phyloP scores from a whole-genome alignment of 2,113 vertebrate species.

The Hydropotes inermis region DNA sequence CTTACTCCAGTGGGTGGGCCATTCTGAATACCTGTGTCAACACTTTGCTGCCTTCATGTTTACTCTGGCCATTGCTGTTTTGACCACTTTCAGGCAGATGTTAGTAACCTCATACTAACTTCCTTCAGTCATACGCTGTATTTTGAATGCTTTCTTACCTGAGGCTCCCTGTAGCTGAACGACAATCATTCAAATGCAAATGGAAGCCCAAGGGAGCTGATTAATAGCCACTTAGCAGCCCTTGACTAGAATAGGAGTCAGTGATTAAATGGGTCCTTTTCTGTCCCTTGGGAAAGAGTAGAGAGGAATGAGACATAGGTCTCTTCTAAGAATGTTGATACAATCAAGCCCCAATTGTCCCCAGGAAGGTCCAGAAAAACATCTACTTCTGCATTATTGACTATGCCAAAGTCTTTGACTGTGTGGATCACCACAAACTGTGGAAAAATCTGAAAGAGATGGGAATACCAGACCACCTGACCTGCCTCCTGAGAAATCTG shows the following conservation, averaged over 20 bases:
- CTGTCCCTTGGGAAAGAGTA: background rate
- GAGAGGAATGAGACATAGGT: background rate
- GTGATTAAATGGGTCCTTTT: background rate
- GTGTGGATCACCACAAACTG: background rate
- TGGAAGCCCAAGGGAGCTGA: rapidly evolving
- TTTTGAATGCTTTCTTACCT: background rate
- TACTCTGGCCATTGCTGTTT: rapidly evolving
- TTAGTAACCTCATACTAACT: background rate
- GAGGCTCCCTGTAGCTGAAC: background rate
- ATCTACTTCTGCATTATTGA: background rate
- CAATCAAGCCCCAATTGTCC: background rate
- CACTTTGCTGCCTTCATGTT: rapidly evolving
- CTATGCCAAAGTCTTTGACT: background rate
- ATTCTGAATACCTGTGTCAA: background rate
- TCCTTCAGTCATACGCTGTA: no score
- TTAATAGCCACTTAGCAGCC: background rate
- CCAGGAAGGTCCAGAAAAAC: background rate
- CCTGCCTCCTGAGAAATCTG: background rate
- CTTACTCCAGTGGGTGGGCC: background rate
- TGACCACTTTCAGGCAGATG: background rate
- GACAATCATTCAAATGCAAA: background rate
- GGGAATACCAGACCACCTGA: background rate
- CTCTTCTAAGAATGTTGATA: background rate
- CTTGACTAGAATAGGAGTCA: background rate
- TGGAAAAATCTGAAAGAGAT: background rate